Percentiles rank a stretch among this genome's conserved stretches.
Conservation (phyloP, 2,888 invertebrate species). For the Rhaphigaster nebulosa region DNA sequence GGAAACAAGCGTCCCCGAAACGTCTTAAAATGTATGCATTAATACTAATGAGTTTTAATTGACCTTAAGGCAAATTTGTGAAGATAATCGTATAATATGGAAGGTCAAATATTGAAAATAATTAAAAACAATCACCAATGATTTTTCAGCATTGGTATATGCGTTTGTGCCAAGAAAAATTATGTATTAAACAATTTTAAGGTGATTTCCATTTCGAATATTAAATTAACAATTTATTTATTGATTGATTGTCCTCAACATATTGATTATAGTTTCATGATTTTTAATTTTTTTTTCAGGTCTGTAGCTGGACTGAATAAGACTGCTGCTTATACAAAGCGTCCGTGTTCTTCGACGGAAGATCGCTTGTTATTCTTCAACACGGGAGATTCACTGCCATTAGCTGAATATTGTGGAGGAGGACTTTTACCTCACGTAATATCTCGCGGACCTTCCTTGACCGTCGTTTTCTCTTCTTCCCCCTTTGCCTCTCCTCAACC, state of each 20-base stretch:
- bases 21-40: no score
- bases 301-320: slow-evolving; percentile 63
- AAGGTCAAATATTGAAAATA: no score
- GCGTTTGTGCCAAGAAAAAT: no score
- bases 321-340: slow-evolving; percentile 61
- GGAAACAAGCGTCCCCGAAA: no score
- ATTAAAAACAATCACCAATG: no score
- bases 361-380: slow-evolving; percentile 90
- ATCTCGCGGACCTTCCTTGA: slow-evolving; percentile 83
- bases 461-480: slow-evolving; percentile 89
- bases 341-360: slow-evolving; percentile 84
- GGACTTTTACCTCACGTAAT: slow-evolving; percentile 87
- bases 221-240: neutral
- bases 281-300: slow-evolving; percentile 55
- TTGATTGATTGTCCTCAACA: neutral
- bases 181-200: no score
- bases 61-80: no score
- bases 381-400: slow-evolving; percentile 82
- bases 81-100: no score
- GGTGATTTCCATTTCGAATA: neutral
- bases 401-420: slow-evolving; percentile 86
- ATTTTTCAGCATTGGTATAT: no score
- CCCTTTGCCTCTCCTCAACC: slow-evolving; percentile 84
- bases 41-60: no score
- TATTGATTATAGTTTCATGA: neutral